phyloP scores from a whole-genome alignment of 2,113 vertebrate species.

The Gavia stellata region DNA sequence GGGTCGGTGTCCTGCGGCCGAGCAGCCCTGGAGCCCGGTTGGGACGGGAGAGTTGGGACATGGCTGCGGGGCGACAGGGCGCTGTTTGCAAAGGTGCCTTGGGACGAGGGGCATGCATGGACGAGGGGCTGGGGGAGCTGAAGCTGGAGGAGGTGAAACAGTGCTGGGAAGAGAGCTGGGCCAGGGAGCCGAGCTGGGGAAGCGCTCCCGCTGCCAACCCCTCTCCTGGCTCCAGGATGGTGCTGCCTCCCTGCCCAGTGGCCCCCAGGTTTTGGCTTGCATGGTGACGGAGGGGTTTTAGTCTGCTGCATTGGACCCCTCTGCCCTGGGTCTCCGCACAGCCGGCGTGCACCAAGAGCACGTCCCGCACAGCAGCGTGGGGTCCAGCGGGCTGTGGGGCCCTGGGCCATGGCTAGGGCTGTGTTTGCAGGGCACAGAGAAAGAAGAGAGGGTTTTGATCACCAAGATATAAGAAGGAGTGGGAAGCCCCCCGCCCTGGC shows the following conservation, averaged over 20 bases:
- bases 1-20: background rate
- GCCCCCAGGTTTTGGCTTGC: background rate
- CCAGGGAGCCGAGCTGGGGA: background rate
- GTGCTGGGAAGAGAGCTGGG: background rate
- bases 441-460: background rate
- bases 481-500: background rate
- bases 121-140: background rate
- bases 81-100: background rate
- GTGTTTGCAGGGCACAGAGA: background rate
- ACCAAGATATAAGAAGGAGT: background rate
- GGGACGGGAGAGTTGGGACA: background rate
- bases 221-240: background rate
- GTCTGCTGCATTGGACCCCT: background rate
- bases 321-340: background rate
- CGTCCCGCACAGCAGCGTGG: background rate
- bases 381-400: background rate
- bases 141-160: background rate
- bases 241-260: background rate
- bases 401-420: fast-evolving
- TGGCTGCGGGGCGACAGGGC: fast-evolving
- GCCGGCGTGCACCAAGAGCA: fast-evolving
- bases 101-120: fast-evolving
- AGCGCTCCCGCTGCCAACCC: background rate
- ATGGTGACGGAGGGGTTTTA: background rate
- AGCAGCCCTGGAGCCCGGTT: fast-evolving